A percentile compares a stretch with the other conserved stretches of the same genome.
phyloP scores from a whole-genome alignment of 1,140 invertebrate genomes.

The Zaprionus capensis region DNA sequence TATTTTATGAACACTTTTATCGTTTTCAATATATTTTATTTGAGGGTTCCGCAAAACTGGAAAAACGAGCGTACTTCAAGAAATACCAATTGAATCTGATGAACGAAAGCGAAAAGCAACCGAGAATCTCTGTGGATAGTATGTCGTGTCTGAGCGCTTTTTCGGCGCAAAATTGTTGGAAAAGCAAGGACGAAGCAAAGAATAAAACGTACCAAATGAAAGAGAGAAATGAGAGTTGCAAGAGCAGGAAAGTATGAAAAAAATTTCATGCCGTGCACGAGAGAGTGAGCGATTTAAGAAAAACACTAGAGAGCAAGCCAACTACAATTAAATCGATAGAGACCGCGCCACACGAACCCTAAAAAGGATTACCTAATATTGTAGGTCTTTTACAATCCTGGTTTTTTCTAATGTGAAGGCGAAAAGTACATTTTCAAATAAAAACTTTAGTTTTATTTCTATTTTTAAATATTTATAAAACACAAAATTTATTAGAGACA shows the following conservation, averaged over 20 bases:
- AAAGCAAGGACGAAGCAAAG: conserved; percentile 72
- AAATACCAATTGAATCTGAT: conserved; percentile 61
- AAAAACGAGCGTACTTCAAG: conserved; percentile 12
- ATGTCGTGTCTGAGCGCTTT: conserved; percentile 21
- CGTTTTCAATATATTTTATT: conserved; percentile 34
- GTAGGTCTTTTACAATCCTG: not conserved
- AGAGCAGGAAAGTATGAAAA: conserved; percentile 24
- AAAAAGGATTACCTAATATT: conserved; percentile 70
- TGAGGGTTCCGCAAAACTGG: conserved; percentile 21
- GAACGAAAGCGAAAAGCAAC: conserved; percentile 73
- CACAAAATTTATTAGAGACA: conserved; percentile 10
- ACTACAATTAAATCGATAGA: conserved; percentile 73
- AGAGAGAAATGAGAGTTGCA: conserved; percentile 19
- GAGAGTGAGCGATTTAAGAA: conserved; percentile 34
- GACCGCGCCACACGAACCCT: conserved; percentile 45
- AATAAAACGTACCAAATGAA: conserved; percentile 58
- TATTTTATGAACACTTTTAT: conserved; percentile 22
- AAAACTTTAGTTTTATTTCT: conserved; percentile 12
- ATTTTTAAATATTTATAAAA: conserved; percentile 23
- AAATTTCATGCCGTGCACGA: conserved; percentile 5
- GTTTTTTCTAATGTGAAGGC: conserved; percentile 8
- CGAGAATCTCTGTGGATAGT: conserved; percentile 46
- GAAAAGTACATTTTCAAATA: not conserved
- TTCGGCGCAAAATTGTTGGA: conserved; percentile 63
- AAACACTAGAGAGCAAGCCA: conserved; percentile 39